Base-by-base conservation (phyloP, 1,140 invertebrate genomes). In the Neomicropteryx cornuta region DNA sequence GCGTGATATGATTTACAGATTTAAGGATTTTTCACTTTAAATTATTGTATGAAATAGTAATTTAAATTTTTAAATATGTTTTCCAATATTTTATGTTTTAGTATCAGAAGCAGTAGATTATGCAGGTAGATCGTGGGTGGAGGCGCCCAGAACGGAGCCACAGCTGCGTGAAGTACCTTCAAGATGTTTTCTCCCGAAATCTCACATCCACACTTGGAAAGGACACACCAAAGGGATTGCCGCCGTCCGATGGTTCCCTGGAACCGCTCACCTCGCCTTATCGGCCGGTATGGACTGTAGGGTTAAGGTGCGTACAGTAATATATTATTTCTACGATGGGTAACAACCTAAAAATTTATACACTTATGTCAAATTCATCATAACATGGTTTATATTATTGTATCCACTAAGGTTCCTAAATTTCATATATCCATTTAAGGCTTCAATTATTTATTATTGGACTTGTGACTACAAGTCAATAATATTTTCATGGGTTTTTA, bases 201-300 rank as follows among this genome's bases (percentile, higher is more conserved):
- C 90, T 27, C 86, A 93, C 47, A 86, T 99, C 41, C 89, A 96
- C 60, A 94, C 90, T 0, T 99, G 94, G 89, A 79, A 85, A 47
- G 96, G 94, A 1, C 97, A 99, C 66, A 90, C 84, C 1, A 98
- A 99, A 62, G 93, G 93, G n/a, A 82, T 99, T 47, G 83, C 93
- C 2, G 86, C 90, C 3, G 93, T 98, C 38, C 75, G 87, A 42
- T 97, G 91, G 89, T 96, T 97, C 54, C 97, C 97, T 5, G 71
- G 75, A 46, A 90, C 90, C 10, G 97, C 87, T 1, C 97, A 99
- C 71, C 75, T 99, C 35, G 68, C 99, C 44, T 66, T 99, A 1
- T 97, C 96, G 4, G 86, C 82, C 42, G 87, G 92, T 53, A 97
- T 99, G 94, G 97, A 99, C 63, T 85, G 80, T 48, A 81, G 94